phyloP scores from a whole-genome alignment of 2,113 vertebrate species.

The Xenotilapia flavipinnis region DNA sequence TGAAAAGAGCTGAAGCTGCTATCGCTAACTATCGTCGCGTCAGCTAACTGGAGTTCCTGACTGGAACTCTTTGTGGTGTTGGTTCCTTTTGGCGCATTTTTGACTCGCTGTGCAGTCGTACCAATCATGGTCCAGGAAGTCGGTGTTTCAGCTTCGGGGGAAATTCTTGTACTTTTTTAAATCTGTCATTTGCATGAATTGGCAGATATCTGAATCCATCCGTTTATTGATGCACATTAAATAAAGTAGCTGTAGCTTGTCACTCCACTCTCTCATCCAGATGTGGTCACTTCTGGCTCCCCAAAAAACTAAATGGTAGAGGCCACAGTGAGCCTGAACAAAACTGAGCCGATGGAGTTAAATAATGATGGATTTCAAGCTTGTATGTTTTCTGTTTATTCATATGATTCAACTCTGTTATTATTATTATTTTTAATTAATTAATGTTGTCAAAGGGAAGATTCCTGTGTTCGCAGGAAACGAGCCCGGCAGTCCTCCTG shows the following conservation, averaged over 20 bases:
- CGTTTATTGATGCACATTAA: neutral
- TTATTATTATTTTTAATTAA: neutral
- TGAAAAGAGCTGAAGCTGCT: neutral
- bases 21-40: fast-evolving
- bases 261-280: neutral
- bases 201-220: neutral
- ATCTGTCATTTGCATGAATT: neutral
- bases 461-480: neutral
- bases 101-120: neutral
- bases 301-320: neutral
- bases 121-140: neutral
- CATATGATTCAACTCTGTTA: neutral
- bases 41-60: neutral
- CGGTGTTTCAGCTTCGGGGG: neutral
- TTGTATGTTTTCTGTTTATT: neutral
- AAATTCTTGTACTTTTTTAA: neutral
- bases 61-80: neutral
- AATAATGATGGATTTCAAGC: neutral
- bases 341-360: neutral
- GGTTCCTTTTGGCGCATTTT: fast-evolving
- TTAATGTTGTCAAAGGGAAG: neutral
- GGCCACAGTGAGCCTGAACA: neutral
- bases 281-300: neutral
- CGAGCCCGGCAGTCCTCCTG: neutral
- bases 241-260: neutral